Percentiles rank a stretch among this genome's conserved stretches.
These are phyloP conservation scores for Caenorhabditis afra DNA, from an alignment of 2,888 invertebrate genomes.

Conservation along the genomic window DNA sequence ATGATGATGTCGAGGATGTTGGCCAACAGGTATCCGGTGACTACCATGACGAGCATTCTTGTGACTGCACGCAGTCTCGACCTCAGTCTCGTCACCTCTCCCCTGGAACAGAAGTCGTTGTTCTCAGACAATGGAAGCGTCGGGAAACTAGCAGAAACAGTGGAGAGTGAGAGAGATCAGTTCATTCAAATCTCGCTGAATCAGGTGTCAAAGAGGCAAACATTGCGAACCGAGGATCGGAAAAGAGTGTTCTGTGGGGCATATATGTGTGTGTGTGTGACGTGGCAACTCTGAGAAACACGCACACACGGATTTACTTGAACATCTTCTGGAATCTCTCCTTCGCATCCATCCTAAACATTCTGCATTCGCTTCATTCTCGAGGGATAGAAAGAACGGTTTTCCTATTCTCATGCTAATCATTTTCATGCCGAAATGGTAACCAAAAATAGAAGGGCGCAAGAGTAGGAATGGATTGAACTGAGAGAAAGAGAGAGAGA, in stretches of 20 bases:
- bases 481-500: conserved; percentile 38
- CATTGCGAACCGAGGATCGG: conserved; percentile 2
- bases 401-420: conserved; percentile 29
- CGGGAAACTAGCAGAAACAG: conserved; percentile 17
- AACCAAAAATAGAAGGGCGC: conserved; percentile 23
- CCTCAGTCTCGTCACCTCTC: conserved; percentile 66
- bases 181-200: conserved; percentile 3
- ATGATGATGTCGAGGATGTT: conserved; percentile 71
- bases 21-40: conserved; percentile 65
- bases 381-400: not conserved
- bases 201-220: conserved; percentile 13
- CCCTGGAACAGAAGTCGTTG: conserved; percentile 57
- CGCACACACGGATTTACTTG: conserved; percentile 52
- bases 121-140: not conserved
- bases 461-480: not conserved
- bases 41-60: conserved; percentile 73
- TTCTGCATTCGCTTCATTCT: conserved; percentile 24
- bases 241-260: not conserved
- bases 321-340: conserved; percentile 53
- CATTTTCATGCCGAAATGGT: not conserved
- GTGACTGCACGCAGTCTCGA: conserved; percentile 71
- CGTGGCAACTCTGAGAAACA: conserved; percentile 12
- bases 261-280: conserved; percentile 1
- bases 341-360: conserved; percentile 54
- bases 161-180: conserved; percentile 10